Evolutionary conservation across 1,140 invertebrate species (phyloP).

Genomic region (Dryas iulia): DNA sequence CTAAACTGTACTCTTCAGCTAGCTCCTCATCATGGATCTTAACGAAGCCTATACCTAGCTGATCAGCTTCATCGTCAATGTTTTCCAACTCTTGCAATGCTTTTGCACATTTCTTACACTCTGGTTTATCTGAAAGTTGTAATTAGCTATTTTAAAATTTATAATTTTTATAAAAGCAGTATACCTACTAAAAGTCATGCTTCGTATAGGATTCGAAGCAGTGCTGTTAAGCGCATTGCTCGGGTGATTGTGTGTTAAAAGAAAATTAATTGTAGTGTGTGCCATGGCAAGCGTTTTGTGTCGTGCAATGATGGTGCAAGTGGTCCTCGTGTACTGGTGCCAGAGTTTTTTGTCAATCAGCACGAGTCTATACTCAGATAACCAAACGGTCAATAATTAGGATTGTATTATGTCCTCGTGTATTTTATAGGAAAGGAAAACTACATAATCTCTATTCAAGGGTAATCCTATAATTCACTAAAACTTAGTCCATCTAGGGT

Average conservation of each 20-base stretch:
- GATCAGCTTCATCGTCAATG: slow-evolving; percentile 97
- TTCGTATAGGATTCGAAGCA: slow-evolving; percentile 62
- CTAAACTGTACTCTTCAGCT: slow-evolving; percentile 95
- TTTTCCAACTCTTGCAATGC: slow-evolving; percentile 95
- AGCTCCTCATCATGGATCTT: slow-evolving; percentile 96
- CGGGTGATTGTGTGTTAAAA: slow-evolving; percentile 59
- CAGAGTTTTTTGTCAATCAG: slow-evolving; percentile 18
- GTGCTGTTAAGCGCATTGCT: slow-evolving; percentile 70
- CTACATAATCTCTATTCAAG: slow-evolving; percentile 17
- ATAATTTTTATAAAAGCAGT: slow-evolving; percentile 6
- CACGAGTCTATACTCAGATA: slow-evolving; percentile 14
- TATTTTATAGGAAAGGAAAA: slow-evolving; percentile 17
- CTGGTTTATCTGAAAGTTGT: slow-evolving; percentile 89
- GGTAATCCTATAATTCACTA: slow-evolving; percentile 23
- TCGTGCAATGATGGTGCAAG: slow-evolving; percentile 54
- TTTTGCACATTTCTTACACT: slow-evolving; percentile 95
- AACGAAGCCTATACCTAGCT: slow-evolving; percentile 95
- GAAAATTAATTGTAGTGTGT: slow-evolving; percentile 59
- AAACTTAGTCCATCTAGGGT: slow-evolving; percentile 29
- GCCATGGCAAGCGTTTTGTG: slow-evolving; percentile 57
- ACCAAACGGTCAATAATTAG: background rate
- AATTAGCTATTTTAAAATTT: slow-evolving; percentile 11
- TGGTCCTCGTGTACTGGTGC: slow-evolving; percentile 25
- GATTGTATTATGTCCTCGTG: slow-evolving; percentile 4
- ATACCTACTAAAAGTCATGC: slow-evolving; percentile 48